phyloP scores from a whole-genome alignment of 1,140 invertebrate genomes.

The Zaprionus inermis region DNA sequence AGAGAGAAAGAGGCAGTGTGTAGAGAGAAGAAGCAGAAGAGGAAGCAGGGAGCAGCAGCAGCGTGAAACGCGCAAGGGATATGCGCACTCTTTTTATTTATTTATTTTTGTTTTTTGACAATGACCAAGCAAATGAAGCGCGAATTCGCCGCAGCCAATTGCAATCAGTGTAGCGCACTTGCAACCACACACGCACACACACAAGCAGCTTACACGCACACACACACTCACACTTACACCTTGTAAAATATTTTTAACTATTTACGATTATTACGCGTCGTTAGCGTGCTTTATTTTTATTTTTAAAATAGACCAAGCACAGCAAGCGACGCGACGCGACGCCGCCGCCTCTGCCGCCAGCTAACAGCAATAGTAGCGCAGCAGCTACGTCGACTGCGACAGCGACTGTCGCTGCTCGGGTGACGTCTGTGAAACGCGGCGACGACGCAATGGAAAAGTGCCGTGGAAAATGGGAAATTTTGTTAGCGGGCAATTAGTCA shows the following conservation, averaged over 20 bases:
- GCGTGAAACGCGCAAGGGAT: background rate
- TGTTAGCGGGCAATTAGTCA: constrained; percentile 30
- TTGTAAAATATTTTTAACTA: constrained; percentile 46
- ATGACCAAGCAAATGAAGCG: constrained; percentile 8
- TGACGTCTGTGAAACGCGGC: constrained; percentile 8
- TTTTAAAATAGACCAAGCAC: constrained; percentile 39
- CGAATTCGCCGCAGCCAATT: background rate
- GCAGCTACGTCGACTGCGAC: background rate
- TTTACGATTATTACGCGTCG: constrained; percentile 52
- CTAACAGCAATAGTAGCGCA: constrained; percentile 8
- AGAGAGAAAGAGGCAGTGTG: too few relatives aligned
- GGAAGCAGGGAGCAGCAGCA: background rate
- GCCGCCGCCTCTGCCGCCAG: too few relatives aligned
- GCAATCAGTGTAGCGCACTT: background rate
- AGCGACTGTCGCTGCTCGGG: background rate
- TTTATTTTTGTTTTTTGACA: background rate
- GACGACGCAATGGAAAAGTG: constrained; percentile 1
- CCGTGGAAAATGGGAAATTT: constrained; percentile 31
- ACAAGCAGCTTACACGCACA: background rate
- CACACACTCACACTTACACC: background rate
- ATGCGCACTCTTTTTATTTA: background rate
- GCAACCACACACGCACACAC: background rate
- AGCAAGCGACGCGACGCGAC: constrained; percentile 2
- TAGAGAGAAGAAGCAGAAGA: background rate
- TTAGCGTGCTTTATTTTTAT: constrained; percentile 48